Conservation (phyloP, 2,888 invertebrate genomes). For the Andrena chrysosceles region DNA sequence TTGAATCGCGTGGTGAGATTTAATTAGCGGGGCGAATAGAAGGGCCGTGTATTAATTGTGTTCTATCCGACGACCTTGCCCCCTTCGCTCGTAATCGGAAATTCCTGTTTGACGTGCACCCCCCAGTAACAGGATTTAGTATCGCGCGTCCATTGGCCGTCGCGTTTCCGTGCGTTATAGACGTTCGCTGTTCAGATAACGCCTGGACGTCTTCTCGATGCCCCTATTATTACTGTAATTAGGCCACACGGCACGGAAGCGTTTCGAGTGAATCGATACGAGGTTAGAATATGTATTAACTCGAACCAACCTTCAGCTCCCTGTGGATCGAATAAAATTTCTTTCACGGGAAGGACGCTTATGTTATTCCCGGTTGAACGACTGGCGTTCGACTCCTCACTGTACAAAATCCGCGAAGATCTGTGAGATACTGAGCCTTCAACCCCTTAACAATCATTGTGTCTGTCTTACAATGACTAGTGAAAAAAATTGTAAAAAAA, state of each 20-base stretch:
- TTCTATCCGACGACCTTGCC: constrained; percentile 41
- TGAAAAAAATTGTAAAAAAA: no score
- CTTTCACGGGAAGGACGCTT: not conserved
- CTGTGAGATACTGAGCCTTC: no score
- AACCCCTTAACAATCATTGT: no score
- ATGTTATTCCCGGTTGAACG: not conserved
- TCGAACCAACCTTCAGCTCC: no score
- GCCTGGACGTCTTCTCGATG: constrained; percentile 49
- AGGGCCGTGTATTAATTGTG: constrained; percentile 35
- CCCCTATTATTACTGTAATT: constrained; percentile 52
- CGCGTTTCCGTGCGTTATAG: constrained; percentile 39
- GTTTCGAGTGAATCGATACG: constrained; percentile 46
- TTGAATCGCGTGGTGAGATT: constrained; percentile 32
- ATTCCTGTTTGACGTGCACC: constrained; percentile 43
- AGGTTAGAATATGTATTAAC: constrained; percentile 15
- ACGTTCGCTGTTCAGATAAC: constrained; percentile 43
- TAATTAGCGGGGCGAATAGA: constrained; percentile 36
- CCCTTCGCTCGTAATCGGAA: constrained; percentile 34
- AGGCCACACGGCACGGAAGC: constrained; percentile 41
- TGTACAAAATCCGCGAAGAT: not conserved
- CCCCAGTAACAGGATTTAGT: constrained; percentile 38
- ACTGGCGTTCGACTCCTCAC: not conserved
- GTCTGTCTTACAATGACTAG: no score
- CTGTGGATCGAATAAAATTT: constrained; percentile 39
- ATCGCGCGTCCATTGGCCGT: constrained; percentile 42